Conservation (phyloP, 2,113 vertebrate genomes). For the Leptobrachium ailaonicum region DNA sequence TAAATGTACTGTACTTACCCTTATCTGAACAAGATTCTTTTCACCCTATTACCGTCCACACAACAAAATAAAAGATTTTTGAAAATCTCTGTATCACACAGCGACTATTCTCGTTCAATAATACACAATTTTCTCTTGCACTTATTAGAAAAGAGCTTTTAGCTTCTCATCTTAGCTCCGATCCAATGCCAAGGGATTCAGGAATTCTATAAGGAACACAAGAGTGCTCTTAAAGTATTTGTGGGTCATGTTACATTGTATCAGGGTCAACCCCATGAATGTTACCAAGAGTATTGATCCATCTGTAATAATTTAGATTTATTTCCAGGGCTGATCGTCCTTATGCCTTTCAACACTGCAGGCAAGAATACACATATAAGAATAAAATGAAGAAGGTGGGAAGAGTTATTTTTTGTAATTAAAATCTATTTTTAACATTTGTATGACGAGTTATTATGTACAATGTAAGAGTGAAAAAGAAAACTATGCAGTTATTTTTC, state of each 20-base stretch:
- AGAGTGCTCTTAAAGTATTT: neutral
- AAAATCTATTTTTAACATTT: too few species aligned
- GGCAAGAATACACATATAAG: too few species aligned
- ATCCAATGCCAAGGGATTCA: neutral
- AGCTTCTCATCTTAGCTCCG: neutral
- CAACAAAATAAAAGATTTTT: neutral
- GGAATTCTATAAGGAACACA: neutral
- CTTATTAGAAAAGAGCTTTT: constrained; percentile 8
- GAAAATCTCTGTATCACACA: too few species aligned
- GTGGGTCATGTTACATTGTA: constrained; percentile 7
- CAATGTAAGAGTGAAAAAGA: too few species aligned
- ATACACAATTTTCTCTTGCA: neutral
- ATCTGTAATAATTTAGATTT: neutral
- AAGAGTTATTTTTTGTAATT: too few species aligned
- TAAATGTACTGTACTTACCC: neutral
- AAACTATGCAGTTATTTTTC: too few species aligned
- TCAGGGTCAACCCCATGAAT: neutral
- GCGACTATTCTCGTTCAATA: too few species aligned
- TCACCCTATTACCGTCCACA: neutral
- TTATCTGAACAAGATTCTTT: neutral
- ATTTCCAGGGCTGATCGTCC: neutral
- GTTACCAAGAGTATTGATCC: neutral
- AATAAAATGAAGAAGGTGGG: too few species aligned
- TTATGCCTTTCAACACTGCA: too few species aligned
- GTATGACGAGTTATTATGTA: too few species aligned